Percentiles rank a stretch among this genome's conserved stretches.
These are phyloP conservation scores for Drosophila tristis DNA, from an alignment of 1,140 invertebrate species.

Conservation along the genomic window DNA sequence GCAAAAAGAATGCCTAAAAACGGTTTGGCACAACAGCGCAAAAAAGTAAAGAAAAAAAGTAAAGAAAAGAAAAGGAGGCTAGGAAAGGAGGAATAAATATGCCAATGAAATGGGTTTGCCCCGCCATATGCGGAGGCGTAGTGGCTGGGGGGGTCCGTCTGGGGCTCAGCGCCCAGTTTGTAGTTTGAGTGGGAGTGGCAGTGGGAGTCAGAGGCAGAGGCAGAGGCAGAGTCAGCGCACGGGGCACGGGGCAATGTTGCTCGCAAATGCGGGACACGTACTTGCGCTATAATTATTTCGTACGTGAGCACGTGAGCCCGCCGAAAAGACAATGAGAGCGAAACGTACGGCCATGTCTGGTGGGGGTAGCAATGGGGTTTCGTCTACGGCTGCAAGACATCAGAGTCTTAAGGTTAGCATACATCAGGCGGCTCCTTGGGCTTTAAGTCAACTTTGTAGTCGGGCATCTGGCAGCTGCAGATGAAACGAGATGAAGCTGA, in stretches of 20 bases:
- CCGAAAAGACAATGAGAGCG: constrained; percentile 31
- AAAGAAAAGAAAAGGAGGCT: too few species aligned
- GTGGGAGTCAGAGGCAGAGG: not conserved
- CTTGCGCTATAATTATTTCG: constrained; percentile 81
- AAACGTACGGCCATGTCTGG: not conserved
- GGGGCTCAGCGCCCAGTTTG: not conserved
- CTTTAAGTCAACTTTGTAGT: constrained; percentile 10
- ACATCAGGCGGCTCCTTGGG: constrained; percentile 3
- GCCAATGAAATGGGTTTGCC: constrained; percentile 54
- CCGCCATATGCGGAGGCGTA: not conserved
- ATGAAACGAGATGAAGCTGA: not conserved
- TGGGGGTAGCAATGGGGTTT: constrained; percentile 7
- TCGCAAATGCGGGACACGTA: constrained; percentile 68
- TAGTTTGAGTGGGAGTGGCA: not conserved
- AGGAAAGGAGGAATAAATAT: constrained; percentile 54
- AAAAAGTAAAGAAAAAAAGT: too few species aligned
- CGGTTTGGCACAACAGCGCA: constrained; percentile 23
- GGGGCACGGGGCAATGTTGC: too few species aligned
- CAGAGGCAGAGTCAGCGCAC: too few species aligned
- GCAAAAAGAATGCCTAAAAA: constrained; percentile 63
- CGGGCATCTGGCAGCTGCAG: not conserved
- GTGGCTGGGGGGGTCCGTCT: not conserved
- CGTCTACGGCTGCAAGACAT: constrained; percentile 34
- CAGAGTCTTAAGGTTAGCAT: constrained; percentile 7
- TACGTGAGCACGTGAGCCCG: constrained; percentile 67